Evolutionary conservation across 2,113 vertebrate genomes (phyloP).

Genomic region (Laticauda colubrina): DNA sequence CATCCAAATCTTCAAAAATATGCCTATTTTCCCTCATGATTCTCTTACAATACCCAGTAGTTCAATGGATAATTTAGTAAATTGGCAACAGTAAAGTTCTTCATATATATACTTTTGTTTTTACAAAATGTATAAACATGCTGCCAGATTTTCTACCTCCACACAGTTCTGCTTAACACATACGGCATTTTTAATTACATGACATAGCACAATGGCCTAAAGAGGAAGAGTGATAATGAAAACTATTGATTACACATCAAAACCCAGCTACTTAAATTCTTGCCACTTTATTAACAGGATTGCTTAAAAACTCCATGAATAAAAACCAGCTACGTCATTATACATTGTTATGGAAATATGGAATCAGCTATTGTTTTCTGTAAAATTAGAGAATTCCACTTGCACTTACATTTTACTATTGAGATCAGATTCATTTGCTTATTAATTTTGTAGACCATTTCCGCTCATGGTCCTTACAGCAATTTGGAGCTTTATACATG

Average conservation of each 20-base stretch:
- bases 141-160: slow-evolving; percentile 1
- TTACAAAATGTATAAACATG: neutral
- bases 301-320: neutral
- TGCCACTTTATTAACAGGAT: neutral
- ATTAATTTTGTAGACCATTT: neutral
- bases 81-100: neutral
- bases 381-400: neutral
- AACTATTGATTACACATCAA: neutral
- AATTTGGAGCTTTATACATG: neutral
- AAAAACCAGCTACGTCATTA: neutral
- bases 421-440: neutral
- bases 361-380: neutral
- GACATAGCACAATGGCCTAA: neutral
- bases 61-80: neutral
- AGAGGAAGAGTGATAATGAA: neutral
- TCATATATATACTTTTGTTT: neutral
- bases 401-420: neutral
- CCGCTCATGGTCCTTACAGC: neutral
- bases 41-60: neutral
- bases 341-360: neutral
- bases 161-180: neutral
- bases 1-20: neutral
- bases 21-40: neutral
- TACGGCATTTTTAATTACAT: neutral
- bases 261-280: neutral